Base-by-base conservation (phyloP, 2,888 invertebrate genomes). In the Drosophila yooni region DNA sequence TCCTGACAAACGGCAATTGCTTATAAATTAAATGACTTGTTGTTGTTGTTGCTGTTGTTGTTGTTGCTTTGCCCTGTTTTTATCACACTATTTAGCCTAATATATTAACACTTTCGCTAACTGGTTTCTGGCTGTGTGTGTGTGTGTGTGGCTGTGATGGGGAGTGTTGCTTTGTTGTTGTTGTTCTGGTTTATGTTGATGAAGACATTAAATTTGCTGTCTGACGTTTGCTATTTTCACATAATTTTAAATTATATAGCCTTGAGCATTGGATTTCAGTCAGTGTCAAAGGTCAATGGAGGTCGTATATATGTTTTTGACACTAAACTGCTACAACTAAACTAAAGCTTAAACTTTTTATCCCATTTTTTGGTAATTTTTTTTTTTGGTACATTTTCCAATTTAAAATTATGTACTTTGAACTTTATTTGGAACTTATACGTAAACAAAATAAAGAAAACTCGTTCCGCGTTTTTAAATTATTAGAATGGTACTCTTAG, bases 81-180 rank as follows among this genome's bases (percentile, higher is more conserved):
- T 81, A 85, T 88, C 77, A 83, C 86, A 87, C 86, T 81, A 79
- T 89, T 88, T 89, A 83, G 76, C 53, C 74, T 81, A 78, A 88
- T 81, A 77, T 85, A 88, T 88, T 88, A 79, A 85, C 81, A 83
- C 81, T 88, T 89, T 85, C 75, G 62, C 66, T 73, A 59, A 72
- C 79, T 81, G 72, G 67, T 64, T 65, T 36, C 64, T 40, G 48
- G 15, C 8, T 27, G 18, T 54, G 50, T 43, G 51, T 40, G 56
- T 50, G n/a, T 59, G 29, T 46, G 43, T 51, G 29, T 15, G 33
- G 52, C 13, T 48, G 40, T 43, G 10, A 11, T 38, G 38, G 27
- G 48, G n/a, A 29, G 38, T 36, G 25, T 21, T 51, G 36, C 25
- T 34, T 61, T 29, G 40, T 38, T 29, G 60, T 29, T 34, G 60